Percentiles rank a stretch among this genome's conserved stretches.
Conservation (phyloP, 2,888 invertebrate species). For the Platerodrilus igneus region DNA sequence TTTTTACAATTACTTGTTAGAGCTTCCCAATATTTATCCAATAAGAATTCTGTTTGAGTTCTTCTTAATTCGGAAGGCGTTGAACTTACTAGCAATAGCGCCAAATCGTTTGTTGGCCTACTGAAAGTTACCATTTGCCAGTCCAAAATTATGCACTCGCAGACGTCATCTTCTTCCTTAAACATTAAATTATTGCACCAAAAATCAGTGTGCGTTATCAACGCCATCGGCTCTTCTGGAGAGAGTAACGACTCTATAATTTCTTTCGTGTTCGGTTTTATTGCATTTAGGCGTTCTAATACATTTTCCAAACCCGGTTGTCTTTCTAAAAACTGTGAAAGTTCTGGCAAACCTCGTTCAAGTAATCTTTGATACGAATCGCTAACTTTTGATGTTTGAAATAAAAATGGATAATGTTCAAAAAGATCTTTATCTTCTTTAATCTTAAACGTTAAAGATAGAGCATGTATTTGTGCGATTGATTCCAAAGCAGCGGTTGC, state of each 20-base stretch:
- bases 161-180: constrained; percentile 48
- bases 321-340: constrained; percentile 66
- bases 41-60: constrained; percentile 56
- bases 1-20: constrained; percentile 57
- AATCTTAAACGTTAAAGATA: constrained; percentile 62
- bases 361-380: constrained; percentile 76
- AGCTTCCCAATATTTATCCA: constrained; percentile 67
- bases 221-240: constrained; percentile 67
- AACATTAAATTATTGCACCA: constrained; percentile 79
- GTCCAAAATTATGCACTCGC: constrained; percentile 68
- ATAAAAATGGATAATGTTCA: constrained; percentile 62
- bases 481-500: constrained; percentile 66
- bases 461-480: constrained; percentile 68
- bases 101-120: constrained; percentile 73
- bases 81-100: constrained; percentile 67
- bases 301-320: constrained; percentile 61
- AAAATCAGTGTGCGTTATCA: constrained; percentile 78
- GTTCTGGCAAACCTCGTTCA: constrained; percentile 70
- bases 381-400: constrained; percentile 73
- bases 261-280: constrained; percentile 65
- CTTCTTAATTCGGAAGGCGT: constrained; percentile 67
- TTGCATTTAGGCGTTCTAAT: constrained; percentile 55
- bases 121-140: constrained; percentile 84
- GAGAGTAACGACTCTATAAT: constrained; percentile 66
- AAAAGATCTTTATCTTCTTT: constrained; percentile 51